phyloP scores from a whole-genome alignment of 1,140 invertebrate species.

The Drosophila pseudoananassae region DNA sequence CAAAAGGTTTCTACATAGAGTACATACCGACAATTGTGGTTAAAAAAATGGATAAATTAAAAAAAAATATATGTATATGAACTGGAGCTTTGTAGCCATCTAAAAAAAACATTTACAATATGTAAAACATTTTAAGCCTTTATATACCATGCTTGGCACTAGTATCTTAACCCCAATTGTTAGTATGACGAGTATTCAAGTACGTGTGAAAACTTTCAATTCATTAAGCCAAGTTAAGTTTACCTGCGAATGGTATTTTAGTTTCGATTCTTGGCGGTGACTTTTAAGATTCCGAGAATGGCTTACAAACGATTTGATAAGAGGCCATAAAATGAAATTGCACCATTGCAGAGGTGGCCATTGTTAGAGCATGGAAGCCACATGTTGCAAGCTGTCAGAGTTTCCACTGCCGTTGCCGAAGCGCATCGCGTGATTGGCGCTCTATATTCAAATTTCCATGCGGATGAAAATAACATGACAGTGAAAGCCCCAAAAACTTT shows the following conservation, averaged over 20 bases:
- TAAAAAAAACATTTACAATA: not conserved
- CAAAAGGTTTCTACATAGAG: slow-evolving; percentile 1
- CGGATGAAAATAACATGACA: slow-evolving; percentile 49
- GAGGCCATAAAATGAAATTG: slow-evolving; percentile 42
- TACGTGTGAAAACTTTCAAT: slow-evolving; percentile 49
- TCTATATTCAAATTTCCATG: slow-evolving; percentile 28
- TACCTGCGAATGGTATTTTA: slow-evolving; percentile 1
- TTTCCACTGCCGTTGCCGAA: slow-evolving; percentile 10
- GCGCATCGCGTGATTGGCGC: slow-evolving; percentile 51
- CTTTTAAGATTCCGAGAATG: slow-evolving; percentile 18
- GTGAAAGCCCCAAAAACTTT: slow-evolving; percentile 47
- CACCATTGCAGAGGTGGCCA: slow-evolving; percentile 27
- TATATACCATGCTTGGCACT: not conserved
- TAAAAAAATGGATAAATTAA: not conserved
- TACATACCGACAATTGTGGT: not conserved
- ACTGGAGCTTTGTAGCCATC: too few species aligned
- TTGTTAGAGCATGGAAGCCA: slow-evolving; percentile 24
- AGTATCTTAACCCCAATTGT: not conserved
- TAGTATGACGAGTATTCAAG: not conserved
- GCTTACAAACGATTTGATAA: slow-evolving; percentile 20
- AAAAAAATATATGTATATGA: too few species aligned
- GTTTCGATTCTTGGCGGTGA: slow-evolving; percentile 13
- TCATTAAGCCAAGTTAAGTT: slow-evolving; percentile 20
- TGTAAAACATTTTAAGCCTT: not conserved
- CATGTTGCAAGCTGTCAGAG: slow-evolving; percentile 43